Evolutionary conservation across 64 coral and sea anemone species (phyloP).

Genomic region (Astreopora myriophthalma): DNA sequence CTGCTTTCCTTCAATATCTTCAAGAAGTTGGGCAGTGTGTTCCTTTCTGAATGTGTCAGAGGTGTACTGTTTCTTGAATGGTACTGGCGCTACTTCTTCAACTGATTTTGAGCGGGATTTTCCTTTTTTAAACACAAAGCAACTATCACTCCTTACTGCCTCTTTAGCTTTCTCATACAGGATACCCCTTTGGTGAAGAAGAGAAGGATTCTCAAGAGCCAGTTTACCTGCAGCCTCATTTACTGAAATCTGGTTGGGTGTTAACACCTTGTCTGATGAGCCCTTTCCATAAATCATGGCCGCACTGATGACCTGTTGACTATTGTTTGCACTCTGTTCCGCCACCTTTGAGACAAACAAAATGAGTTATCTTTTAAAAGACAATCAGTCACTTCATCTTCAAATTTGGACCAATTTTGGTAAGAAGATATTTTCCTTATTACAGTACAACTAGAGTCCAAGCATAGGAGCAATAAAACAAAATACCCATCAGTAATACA

Average conservation of each 20-base stretch:
- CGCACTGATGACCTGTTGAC: too few species aligned
- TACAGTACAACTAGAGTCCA: too few species aligned
- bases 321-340: too few species aligned
- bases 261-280: background rate
- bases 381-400: too few species aligned
- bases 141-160: background rate
- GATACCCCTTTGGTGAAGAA: background rate
- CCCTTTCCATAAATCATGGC: background rate
- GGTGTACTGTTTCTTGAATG: background rate
- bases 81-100: background rate
- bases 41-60: background rate
- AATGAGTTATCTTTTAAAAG: too few species aligned
- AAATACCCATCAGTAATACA: too few species aligned
- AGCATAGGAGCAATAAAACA: too few species aligned
- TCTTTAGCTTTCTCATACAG: conserved; percentile 46
- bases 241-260: background rate
- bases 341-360: too few species aligned
- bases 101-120: conserved; percentile 7
- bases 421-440: too few species aligned
- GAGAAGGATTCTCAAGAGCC: conserved; percentile 15
- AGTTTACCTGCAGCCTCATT: conserved; percentile 41
- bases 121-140: conserved; percentile 11
- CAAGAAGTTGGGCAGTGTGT: background rate
- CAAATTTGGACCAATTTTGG: too few species aligned
- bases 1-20: conserved; percentile 29